Base-by-base conservation (phyloP, 37 sponge, comb jelly and placozoan species). In the Cliona cf. orientalis region DNA sequence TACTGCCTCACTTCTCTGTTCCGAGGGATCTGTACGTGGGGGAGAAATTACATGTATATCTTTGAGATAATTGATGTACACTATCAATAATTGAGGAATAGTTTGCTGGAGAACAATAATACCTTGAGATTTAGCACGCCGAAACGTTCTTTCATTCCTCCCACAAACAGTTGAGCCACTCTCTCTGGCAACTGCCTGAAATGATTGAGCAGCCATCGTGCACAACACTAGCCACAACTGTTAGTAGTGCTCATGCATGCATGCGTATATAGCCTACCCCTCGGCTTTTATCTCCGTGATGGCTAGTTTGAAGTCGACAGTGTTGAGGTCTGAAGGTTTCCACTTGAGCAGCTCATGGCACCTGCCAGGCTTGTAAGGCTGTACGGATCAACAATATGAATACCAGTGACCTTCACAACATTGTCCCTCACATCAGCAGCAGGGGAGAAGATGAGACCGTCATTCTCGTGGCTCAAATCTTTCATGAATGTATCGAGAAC, bases 261-360 rank as follows among this genome's bases (percentile, higher is more conserved):
- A 49, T 49, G 55, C 17, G 55, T 19, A 11, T 17, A 11, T 19
- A 49, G 55, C 55, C 55, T 19, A 49, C 55, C 11, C 55, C 11
- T 11, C 14, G 55, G 14, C 17, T 17, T 49, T 61, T 25, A 19
- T 70, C 46, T 85, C 77, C 0, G 75, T 80, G 7, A 97, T 89
- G 58, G 90, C 73, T 60, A 99, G 78, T 25, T 75, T 71, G 73
- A 99, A 99, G 75, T 99, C 99, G 3, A 99, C 95, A 29, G 89
- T 81, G 76, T 96, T 99, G 33, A 99, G 78, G 22, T 91, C 90
- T 35, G 91, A 74, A 36, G 99, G 99, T 72, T 96, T 99, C 99
- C 99, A 99, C 64, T 99, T 99, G 14, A 99, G 87, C 39, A 99
- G 78, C 0, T 61, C 67, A 19, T 72, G 45, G 71, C 95, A 90